Conservation (phyloP, 2,113 vertebrate genomes). For the Bostrychus sinensis region DNA sequence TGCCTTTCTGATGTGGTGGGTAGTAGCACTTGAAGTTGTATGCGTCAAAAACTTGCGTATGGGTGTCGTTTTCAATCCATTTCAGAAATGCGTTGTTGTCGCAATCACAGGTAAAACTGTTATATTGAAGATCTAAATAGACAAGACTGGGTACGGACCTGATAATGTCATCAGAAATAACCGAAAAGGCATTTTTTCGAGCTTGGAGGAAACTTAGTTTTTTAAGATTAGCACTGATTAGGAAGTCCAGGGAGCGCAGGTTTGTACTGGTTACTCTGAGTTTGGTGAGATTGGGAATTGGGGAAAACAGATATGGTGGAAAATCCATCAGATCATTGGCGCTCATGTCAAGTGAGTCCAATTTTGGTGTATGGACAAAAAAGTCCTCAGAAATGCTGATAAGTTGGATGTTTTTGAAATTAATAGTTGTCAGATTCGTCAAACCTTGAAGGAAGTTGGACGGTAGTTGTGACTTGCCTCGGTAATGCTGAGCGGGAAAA, state of each 20-base stretch:
- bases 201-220: conserved; percentile 67
- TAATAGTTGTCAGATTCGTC: conserved; percentile 62
- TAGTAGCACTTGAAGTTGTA: conserved; percentile 75
- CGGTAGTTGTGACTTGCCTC: conserved; percentile 37
- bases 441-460: conserved; percentile 76
- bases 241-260: conserved; percentile 71
- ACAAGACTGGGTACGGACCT: conserved; percentile 56
- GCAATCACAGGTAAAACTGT: conserved; percentile 77
- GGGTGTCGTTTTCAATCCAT: conserved; percentile 48
- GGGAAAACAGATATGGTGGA: conserved; percentile 56
- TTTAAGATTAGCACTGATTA: conserved; percentile 57
- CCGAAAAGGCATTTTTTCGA: conserved; percentile 56
- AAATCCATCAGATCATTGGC: conserved; percentile 64
- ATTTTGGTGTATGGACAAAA: conserved; percentile 62
- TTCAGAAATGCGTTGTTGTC: conserved; percentile 68
- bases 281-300: conserved; percentile 53
- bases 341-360: conserved; percentile 70
- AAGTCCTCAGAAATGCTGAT: conserved; percentile 41
- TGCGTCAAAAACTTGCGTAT: conserved; percentile 74
- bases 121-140: conserved; percentile 71
- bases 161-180: conserved; percentile 45
- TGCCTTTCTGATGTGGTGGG: conserved; percentile 51
- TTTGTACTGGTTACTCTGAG: conserved; percentile 65
- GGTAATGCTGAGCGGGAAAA: conserved; percentile 59
- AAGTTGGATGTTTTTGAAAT: conserved; percentile 50